Percentiles rank a stretch among this genome's conserved stretches.
These are phyloP conservation scores for Equus quagga DNA, from an alignment of 2,113 vertebrate genomes.

Conservation along the genomic window DNA sequence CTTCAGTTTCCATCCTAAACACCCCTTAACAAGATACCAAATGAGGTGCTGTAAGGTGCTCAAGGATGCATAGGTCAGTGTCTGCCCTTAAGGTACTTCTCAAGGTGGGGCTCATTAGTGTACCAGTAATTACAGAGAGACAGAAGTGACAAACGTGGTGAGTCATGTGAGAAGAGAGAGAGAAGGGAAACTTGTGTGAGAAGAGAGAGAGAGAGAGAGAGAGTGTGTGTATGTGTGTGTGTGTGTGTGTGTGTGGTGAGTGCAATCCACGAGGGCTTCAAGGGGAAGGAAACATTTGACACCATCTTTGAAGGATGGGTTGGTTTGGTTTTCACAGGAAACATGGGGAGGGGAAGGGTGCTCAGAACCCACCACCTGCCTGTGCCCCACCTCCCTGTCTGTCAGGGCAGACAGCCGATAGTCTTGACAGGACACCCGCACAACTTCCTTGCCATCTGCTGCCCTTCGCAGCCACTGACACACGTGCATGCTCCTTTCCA, in stretches of 20 bases:
- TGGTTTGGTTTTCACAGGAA: conserved; percentile 2
- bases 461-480: background rate
- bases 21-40: background rate
- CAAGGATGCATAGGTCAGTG: background rate
- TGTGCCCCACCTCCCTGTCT: background rate
- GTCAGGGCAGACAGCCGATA: background rate
- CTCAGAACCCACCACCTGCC: background rate
- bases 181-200: background rate
- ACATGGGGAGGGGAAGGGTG: background rate
- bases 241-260: background rate
- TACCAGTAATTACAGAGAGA: background rate
- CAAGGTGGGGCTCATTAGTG: background rate
- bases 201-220: background rate
- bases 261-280: background rate
- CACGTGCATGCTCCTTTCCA: background rate
- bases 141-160: background rate
- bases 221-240: background rate
- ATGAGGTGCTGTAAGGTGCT: background rate
- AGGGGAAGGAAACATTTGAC: background rate
- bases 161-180: background rate
- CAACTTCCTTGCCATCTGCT: background rate
- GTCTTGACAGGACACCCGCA: background rate
- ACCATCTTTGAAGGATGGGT: background rate
- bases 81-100: background rate
- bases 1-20: background rate